Evolutionary conservation across 1,140 invertebrate species (phyloP).

Genomic region (Sinonovacula constricta): DNA sequence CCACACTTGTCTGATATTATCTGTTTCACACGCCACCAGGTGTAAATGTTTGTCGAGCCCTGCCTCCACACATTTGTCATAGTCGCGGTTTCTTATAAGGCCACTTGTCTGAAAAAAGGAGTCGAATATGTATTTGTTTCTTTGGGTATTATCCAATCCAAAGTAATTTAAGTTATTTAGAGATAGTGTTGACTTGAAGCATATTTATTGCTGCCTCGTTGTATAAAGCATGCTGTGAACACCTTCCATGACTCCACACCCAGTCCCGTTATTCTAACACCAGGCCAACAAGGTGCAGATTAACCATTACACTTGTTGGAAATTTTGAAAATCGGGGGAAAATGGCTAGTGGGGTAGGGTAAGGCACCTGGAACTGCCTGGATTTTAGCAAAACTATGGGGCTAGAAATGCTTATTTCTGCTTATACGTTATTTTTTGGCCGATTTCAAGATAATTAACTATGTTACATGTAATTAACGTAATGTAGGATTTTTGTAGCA

Average conservation of each 20-base stretch:
- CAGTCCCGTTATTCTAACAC: neutral
- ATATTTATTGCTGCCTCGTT: neutral
- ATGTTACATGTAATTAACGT: too few relatives aligned
- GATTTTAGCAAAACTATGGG: too few relatives aligned
- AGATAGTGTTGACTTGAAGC: neutral
- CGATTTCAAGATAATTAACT: too few relatives aligned
- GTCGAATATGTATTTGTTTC: neutral
- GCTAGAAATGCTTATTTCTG: too few relatives aligned
- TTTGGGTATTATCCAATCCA: neutral
- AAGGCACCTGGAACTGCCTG: too few relatives aligned
- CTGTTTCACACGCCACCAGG: constrained; percentile 57
- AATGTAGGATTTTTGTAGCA: too few relatives aligned
- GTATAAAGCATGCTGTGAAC: neutral
- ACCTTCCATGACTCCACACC: neutral
- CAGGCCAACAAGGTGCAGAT: neutral
- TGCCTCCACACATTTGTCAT: constrained; percentile 67
- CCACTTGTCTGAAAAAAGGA: constrained; percentile 58
- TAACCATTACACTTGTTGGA: too few relatives aligned
- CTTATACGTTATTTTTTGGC: too few relatives aligned
- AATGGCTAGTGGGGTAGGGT: too few relatives aligned
- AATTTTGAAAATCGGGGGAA: too few relatives aligned
- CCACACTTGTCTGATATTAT: constrained; percentile 59
- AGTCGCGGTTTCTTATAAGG: constrained; percentile 58
- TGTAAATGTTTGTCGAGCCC: constrained; percentile 62
- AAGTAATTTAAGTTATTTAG: neutral